phyloP scores from a whole-genome alignment of 2,888 invertebrate genomes.

The Mesorhabditis sp. region DNA sequence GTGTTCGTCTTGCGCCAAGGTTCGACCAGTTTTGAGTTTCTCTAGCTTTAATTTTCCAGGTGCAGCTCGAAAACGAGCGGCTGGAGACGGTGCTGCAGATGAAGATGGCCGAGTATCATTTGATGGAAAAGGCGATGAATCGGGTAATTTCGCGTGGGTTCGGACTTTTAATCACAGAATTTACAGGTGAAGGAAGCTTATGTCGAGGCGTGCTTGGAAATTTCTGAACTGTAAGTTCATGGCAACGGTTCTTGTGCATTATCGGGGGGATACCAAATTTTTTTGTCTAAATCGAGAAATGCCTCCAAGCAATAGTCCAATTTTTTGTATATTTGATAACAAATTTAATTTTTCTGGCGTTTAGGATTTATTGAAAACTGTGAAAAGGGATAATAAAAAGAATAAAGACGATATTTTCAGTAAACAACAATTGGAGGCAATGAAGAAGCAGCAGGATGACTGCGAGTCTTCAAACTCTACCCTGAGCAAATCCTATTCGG shows the following conservation, averaged over 20 bases:
- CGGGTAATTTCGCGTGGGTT: background rate
- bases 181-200: background rate
- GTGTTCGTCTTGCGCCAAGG: background rate
- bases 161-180: background rate
- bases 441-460: background rate
- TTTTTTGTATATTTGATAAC: too few relatives aligned
- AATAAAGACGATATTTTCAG: background rate
- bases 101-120: background rate
- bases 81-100: background rate
- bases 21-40: background rate
- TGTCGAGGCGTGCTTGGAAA: background rate
- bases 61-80: background rate
- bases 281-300: too few relatives aligned
- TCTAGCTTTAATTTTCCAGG: background rate
- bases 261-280: too few relatives aligned
- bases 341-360: too few relatives aligned
- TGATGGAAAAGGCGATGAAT: slow-evolving; percentile 5
- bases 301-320: too few relatives aligned
- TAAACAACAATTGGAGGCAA: background rate
- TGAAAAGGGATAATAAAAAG: background rate
- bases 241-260: background rate
- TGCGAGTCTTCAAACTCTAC: background rate
- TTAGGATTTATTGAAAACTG: too few relatives aligned
- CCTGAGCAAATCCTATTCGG: too few relatives aligned
- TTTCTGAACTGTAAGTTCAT: background rate